Evolutionary conservation across 1,140 invertebrate genomes (phyloP).

Genomic region (Neodiprion virginianus): DNA sequence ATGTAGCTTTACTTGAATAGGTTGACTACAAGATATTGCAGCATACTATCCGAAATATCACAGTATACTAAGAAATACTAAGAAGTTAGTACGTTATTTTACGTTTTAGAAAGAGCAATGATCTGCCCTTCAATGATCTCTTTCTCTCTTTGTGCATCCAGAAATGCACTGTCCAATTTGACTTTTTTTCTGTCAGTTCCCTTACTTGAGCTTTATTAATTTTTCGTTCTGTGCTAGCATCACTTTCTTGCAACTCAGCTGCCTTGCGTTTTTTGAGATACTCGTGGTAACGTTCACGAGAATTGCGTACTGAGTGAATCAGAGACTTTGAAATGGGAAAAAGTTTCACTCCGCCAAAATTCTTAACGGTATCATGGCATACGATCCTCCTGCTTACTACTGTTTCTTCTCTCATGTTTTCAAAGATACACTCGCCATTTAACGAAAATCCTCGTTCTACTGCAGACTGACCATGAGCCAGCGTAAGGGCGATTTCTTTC

Average conservation of each 20-base stretch:
- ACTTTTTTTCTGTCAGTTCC: neutral
- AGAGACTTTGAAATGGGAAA: slow-evolving; percentile 15
- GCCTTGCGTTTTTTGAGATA: slow-evolving; percentile 11
- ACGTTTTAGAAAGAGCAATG: neutral
- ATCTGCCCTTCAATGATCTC: neutral
- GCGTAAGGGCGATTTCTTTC: slow-evolving; percentile 19
- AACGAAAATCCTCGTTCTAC: slow-evolving; percentile 21
- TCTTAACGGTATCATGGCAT: slow-evolving; percentile 10
- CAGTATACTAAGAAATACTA: neutral
- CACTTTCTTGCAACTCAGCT: neutral
- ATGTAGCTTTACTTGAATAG: neutral
- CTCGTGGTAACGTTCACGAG: slow-evolving; percentile 15
- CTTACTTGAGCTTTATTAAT: slow-evolving; percentile 8
- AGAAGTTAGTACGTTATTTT: neutral
- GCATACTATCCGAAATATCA: neutral
- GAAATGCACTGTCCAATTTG: neutral
- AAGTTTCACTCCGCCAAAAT: slow-evolving; percentile 17
- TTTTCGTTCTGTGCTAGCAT: slow-evolving; percentile 1
- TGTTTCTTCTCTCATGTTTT: slow-evolving; percentile 26
- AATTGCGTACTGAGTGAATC: slow-evolving; percentile 18
- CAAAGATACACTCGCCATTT: slow-evolving; percentile 22
- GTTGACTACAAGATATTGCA: neutral
- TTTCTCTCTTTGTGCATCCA: neutral
- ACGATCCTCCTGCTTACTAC: slow-evolving; percentile 10
- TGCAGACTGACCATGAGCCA: slow-evolving; percentile 28